phyloP scores from a whole-genome alignment of 2,888 invertebrate genomes.

The Caprella mutica region DNA sequence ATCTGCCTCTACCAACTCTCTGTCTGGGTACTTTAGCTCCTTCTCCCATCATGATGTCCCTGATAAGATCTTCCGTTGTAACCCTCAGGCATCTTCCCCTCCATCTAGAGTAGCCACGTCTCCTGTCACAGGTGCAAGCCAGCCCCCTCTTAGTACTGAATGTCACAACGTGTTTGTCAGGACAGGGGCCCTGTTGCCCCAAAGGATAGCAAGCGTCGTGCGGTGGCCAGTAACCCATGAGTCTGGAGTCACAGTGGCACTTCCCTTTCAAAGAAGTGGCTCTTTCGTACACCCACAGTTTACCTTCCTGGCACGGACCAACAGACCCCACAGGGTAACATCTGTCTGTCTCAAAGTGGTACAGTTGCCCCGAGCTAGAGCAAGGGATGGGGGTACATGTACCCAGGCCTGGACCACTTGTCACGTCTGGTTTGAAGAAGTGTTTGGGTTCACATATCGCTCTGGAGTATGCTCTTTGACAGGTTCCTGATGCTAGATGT shows the following conservation, averaged over 20 bases:
- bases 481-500: slow-evolving; percentile 52
- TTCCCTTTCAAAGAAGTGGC: slow-evolving; percentile 68
- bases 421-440: slow-evolving; percentile 25
- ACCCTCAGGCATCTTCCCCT: slow-evolving; percentile 38
- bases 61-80: slow-evolving; percentile 5
- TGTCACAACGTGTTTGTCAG: slow-evolving; percentile 25
- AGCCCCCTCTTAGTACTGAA: slow-evolving; percentile 34
- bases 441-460: slow-evolving; percentile 54
- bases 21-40: too few species aligned
- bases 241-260: slow-evolving; percentile 51
- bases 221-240: slow-evolving; percentile 34
- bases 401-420: slow-evolving; percentile 7
- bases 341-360: slow-evolving; percentile 58
- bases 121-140: slow-evolving; percentile 48
- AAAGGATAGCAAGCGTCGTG: slow-evolving; percentile 35
- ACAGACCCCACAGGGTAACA: slow-evolving; percentile 67
- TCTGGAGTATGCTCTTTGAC: slow-evolving; percentile 65
- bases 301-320: slow-evolving; percentile 60
- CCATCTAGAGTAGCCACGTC: slow-evolving; percentile 53
- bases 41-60: neutral
- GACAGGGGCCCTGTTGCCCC: slow-evolving; percentile 35
- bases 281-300: slow-evolving; percentile 69
- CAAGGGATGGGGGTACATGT: slow-evolving; percentile 60
- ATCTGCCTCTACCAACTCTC: too few species aligned
- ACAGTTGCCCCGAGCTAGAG: slow-evolving; percentile 55